phyloP scores from a whole-genome alignment of 1,140 invertebrate species.

The Maniola jurtina region DNA sequence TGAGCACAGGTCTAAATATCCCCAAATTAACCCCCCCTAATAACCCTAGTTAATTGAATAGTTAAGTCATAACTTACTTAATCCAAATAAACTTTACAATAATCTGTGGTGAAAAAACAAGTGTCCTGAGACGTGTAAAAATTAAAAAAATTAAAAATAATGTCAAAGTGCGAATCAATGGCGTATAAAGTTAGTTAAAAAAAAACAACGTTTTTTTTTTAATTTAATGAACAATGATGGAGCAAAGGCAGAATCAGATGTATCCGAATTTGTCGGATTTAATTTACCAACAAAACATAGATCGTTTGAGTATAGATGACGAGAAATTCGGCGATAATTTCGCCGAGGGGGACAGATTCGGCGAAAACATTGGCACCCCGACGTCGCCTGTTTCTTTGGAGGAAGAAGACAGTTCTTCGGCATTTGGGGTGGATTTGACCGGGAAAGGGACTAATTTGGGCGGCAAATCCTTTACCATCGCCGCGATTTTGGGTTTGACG shows the following conservation, averaged over 20 bases:
- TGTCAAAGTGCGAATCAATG: slow-evolving; percentile 33
- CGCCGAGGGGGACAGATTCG: slow-evolving; percentile 40
- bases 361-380: slow-evolving; percentile 29
- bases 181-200: slow-evolving; percentile 37
- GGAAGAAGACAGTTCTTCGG: slow-evolving; percentile 62
- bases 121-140: background rate
- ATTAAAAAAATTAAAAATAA: slow-evolving; percentile 15
- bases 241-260: slow-evolving; percentile 47
- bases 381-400: slow-evolving; percentile 45
- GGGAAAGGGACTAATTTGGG: slow-evolving; percentile 63
- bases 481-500: slow-evolving; percentile 66
- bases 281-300: slow-evolving; percentile 55
- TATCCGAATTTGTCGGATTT: slow-evolving; percentile 62
- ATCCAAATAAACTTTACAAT: slow-evolving; percentile 4
- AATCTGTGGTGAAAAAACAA: slow-evolving; percentile 7
- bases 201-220: background rate
- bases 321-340: slow-evolving; percentile 41
- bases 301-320: slow-evolving; percentile 43
- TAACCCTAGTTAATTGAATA: slow-evolving; percentile 25
- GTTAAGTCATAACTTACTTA: slow-evolving; percentile 8
- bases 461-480: slow-evolving; percentile 70
- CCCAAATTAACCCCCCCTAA: slow-evolving; percentile 35
- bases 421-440: slow-evolving; percentile 65
- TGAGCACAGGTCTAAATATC: slow-evolving; percentile 20
- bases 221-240: slow-evolving; percentile 42